Evolutionary conservation across 2,797 vertebrate genomes (phyloP), one percentile per base, ranked within the genome.

Genomic region (Austrolebias charrua): DNA sequence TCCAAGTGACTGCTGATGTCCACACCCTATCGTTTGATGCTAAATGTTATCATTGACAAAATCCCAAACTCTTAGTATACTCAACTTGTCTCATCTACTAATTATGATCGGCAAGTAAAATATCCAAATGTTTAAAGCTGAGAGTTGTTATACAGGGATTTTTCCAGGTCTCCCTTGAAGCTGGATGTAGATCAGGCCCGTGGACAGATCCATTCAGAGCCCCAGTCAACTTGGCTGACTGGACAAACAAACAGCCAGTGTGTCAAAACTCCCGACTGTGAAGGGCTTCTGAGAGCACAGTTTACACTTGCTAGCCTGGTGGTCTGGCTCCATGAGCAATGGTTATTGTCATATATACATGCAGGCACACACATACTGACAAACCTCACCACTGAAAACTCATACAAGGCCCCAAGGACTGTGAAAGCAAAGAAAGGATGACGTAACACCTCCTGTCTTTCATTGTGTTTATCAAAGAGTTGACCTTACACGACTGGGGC

Each of bases 221-320:
- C 65, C 69, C 45, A 15, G 51, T 84, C 82, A 82, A 80, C 71
- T 86, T 86, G 86, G 81, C 89, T 86, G 88, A 90, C 90, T 91
- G 83, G 71, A 92, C 90, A 93, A 94, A 93, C 91, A 94, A 93
- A 92, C 82, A 92, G 70, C 73, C 63, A 76, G 76, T 80, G 82
- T 87, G 90, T 92, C 89, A 91, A 92, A 92, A 88, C 81, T 90
- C 81, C 76, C 76, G 74, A 86, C 80, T 73, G 84, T 74, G 65
- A 90, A 90, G 87, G 85, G 90, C 90, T 91, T 91, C 90, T 89
- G 85, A 89, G 86, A 85, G 85, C 84, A 88, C 76, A 84, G 91
- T 93, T 93, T 92, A 93, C 91, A 86, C 89, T 93, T 81, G 83
- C 91, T 63, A 86, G 80, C 90, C 86, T 76, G 92, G 92, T 93